phyloP scores from a whole-genome alignment of 2,113 vertebrate species.

The Ophiodon elongatus region DNA sequence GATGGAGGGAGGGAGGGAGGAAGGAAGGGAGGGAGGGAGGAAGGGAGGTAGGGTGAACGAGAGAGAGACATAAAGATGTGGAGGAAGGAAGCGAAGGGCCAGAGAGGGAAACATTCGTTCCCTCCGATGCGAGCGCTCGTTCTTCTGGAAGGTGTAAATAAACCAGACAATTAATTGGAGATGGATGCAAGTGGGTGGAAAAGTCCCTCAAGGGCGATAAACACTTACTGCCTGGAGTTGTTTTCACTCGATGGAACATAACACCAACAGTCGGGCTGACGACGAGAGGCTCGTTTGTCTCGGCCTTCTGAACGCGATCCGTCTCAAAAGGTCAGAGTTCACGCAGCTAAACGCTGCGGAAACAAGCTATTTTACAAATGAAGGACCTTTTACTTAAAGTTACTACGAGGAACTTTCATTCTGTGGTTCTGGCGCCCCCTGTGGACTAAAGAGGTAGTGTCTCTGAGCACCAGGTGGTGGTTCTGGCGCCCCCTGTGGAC shows the following conservation, averaged over 20 bases:
- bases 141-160: constrained; percentile 54
- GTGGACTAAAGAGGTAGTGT: too few relatives aligned
- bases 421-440: too few relatives aligned
- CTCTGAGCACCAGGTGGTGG: too few relatives aligned
- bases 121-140: constrained; percentile 22
- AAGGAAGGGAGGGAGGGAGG: background rate
- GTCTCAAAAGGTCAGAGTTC: too few relatives aligned
- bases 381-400: too few relatives aligned
- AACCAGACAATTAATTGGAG: constrained; percentile 58
- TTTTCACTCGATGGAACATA: constrained; percentile 28
- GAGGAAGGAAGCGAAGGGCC: constrained; percentile 6
- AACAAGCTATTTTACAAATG: too few relatives aligned
- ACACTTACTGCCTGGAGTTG: constrained; percentile 28
- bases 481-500: too few relatives aligned
- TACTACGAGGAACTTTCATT: too few relatives aligned
- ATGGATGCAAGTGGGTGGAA: constrained; percentile 59
- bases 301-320: too few relatives aligned
- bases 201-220: constrained; percentile 53
- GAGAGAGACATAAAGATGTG: background rate
- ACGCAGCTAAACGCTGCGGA: too few relatives aligned
- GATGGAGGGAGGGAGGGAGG: background rate
- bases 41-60: background rate
- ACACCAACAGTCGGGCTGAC: background rate
- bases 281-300: background rate
- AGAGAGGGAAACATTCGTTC: constrained; percentile 37